A percentile compares a stretch with the other conserved stretches of the same genome.
These are phyloP conservation scores for Rotaria macrura DNA, from an alignment of 2,888 invertebrate genomes.

Conservation along the genomic window DNA sequence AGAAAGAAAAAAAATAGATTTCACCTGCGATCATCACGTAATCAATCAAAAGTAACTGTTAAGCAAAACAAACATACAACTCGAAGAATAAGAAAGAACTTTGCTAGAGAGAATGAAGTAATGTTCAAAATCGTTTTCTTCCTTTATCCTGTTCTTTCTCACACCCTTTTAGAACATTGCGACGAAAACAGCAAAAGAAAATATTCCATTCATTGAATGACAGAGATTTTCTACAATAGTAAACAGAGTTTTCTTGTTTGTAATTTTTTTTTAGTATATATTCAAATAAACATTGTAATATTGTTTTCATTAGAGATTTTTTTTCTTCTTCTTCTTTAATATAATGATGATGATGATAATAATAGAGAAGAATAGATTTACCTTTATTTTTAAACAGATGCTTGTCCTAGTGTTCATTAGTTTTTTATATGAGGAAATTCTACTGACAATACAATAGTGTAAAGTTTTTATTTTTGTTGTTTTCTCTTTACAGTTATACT, in stretches of 20 bases:
- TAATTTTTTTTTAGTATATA: too few relatives aligned
- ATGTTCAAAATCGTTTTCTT: background rate
- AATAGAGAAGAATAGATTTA: background rate
- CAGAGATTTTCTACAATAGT: background rate
- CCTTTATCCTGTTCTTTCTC: background rate
- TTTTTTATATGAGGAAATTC: background rate
- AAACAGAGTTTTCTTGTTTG: background rate
- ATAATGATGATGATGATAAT: background rate
- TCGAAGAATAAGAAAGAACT: too few relatives aligned
- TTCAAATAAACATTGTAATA: background rate
- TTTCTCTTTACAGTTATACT: background rate
- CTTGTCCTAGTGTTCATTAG: too few relatives aligned
- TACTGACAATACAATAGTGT: background rate
- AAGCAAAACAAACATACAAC: background rate
- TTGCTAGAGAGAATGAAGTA: background rate
- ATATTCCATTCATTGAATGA: too few relatives aligned
- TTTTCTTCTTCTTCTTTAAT: background rate
- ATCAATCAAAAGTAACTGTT: background rate
- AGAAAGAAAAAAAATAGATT: background rate
- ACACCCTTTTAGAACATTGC: background rate
- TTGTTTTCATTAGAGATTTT: background rate
- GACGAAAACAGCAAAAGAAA: background rate
- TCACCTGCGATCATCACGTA: background rate
- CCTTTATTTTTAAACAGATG: background rate
- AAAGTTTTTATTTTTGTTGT: too few relatives aligned